Base-by-base conservation (phyloP, 2,888 invertebrate species). In the Nemapogon koenigi region DNA sequence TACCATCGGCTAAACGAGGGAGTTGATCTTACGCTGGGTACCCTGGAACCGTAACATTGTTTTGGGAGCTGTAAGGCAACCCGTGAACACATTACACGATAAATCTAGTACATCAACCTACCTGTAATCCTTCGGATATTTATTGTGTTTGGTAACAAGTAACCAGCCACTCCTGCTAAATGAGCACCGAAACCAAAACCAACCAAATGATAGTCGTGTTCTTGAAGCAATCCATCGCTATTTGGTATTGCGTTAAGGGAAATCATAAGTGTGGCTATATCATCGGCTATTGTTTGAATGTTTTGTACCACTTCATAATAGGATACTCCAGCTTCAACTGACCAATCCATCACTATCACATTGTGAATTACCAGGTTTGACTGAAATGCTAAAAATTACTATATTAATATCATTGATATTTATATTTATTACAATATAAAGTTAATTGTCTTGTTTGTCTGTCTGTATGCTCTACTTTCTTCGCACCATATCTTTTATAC, bases 111-210 rank as follows among this genome's bases (percentile, higher is more conserved):
- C n/a, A n/a, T n/a, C n/a, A n/a, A 33, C 16, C 19, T 29, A 42
- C 44, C 44, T 29, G 44, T 44, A 16, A 44, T 42, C 27, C 41
- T 44, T 13, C 13, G 37, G 2, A 42, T 39, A 10, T 31, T 30
- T 14, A 22, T n/a, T 8, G 13, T 13, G n/a, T 33, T 4, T 3
- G 11, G 10, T 2, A 35, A 13, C 2, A 4, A 13, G 2, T 41
- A 37, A n/a, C 38, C 42, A 15, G 38, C 17, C 1, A 40, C 38
- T 6, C 44, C 44, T 3, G 32, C 42, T 1, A 44, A 10, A 17
- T 44, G 42, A 7, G 42, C 42, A 29, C 44, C 44, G 1, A 42
- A 33, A 10, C 41, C 44, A 29, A 44, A 44, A 6, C 44, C 44
- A 10, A 44, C 35, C 8, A 44, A 29, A 16, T 44, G 44, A 14